These are phyloP conservation scores for Penelope pileata DNA, from an alignment of 2,113 vertebrate species.

Conservation along the genomic window DNA sequence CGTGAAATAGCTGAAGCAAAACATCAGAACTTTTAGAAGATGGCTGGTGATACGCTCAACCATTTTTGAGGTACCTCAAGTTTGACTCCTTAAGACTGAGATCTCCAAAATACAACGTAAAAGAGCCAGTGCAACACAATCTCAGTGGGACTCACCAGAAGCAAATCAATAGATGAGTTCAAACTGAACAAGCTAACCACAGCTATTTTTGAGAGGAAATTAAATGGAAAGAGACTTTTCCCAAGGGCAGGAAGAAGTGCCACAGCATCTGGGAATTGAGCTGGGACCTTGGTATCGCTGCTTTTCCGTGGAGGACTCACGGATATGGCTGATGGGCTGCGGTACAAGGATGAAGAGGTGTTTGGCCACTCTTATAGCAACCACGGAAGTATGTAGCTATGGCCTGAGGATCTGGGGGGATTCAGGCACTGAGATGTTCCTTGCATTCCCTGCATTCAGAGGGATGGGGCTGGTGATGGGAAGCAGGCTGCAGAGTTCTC, in stretches of 20 bases:
- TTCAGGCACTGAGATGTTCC: background rate
- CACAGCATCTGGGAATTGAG: background rate
- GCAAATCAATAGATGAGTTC: background rate
- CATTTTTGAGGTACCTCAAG: background rate
- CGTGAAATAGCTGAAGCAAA: background rate
- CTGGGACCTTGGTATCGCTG: rapidly evolving
- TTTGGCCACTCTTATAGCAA: background rate
- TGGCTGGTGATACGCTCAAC: rapidly evolving
- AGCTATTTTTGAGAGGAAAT: background rate
- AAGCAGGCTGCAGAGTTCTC: background rate
- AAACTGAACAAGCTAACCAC: rapidly evolving
- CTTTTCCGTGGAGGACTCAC: background rate
- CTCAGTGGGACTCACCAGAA: background rate
- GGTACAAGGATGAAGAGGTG: too few species aligned
- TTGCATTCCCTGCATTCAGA: rapidly evolving
- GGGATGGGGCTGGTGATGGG: background rate
- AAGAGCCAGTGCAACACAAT: background rate
- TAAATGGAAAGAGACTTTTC: background rate
- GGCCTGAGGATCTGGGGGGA: background rate
- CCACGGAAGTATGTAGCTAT: rapidly evolving
- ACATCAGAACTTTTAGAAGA: background rate
- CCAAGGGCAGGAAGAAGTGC: background rate
- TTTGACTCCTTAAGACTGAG: background rate
- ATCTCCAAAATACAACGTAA: background rate
- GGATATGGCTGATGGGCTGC: background rate